Evolutionary conservation across 2,797 vertebrate species (phyloP).

Genomic region (Thaleichthys pacificus): DNA sequence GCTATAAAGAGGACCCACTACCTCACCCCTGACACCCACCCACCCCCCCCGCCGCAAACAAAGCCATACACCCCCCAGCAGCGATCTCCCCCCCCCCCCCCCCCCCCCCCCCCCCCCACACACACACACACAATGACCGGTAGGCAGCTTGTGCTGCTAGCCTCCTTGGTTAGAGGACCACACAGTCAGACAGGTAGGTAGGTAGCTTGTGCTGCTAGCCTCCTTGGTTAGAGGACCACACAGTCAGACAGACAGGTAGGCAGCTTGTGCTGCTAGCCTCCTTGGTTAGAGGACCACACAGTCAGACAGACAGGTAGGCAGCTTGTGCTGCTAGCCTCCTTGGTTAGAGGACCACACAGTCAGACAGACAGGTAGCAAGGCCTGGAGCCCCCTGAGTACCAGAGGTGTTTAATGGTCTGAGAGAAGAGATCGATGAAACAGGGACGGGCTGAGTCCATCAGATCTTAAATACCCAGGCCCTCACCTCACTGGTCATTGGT

Average conservation of each 20-base stretch:
- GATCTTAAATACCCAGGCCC: conserved; percentile 58
- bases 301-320: too few species aligned
- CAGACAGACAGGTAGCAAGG: conserved; percentile 39
- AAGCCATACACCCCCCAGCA: not conserved
- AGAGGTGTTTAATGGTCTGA: conserved; percentile 69
- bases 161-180: too few species aligned
- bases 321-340: too few species aligned
- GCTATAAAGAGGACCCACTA: conserved; percentile 71
- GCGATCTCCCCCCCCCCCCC: not conserved
- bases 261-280: too few species aligned
- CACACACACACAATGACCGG: not conserved
- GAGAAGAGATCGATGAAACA: conserved; percentile 64
- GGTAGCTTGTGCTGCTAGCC: too few species aligned
- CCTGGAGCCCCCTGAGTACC: conserved; percentile 38
- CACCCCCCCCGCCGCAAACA: conserved; percentile 31
- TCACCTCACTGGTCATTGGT: conserved; percentile 55
- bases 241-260: not conserved
- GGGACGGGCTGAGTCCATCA: conserved; percentile 60
- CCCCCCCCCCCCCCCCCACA: not conserved
- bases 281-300: too few species aligned
- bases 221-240: not conserved
- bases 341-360: not conserved
- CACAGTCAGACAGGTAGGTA: too few species aligned
- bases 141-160: not conserved
- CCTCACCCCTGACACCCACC: conserved; percentile 57